Conservation (phyloP, 2,113 vertebrate genomes). For the Neolamprologus ventralis region DNA sequence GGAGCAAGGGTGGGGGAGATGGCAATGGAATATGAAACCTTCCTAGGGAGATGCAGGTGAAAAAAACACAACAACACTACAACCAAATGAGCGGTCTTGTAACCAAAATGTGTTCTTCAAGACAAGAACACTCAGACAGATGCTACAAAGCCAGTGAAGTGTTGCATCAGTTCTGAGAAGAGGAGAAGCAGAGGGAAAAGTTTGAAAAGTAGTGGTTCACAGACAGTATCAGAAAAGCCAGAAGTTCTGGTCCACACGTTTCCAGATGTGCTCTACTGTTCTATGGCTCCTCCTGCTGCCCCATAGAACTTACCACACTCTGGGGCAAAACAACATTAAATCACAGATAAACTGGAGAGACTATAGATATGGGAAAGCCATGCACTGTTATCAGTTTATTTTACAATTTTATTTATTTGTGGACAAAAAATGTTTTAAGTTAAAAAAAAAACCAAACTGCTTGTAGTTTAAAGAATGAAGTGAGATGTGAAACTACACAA, state of each 20-base stretch:
- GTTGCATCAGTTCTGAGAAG: not conserved
- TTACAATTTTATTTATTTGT: not conserved
- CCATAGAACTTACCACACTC: conserved; percentile 43
- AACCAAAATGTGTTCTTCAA: not conserved
- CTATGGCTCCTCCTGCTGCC: conserved; percentile 71
- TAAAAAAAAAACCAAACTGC: rapidly evolving
- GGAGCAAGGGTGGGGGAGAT: not conserved
- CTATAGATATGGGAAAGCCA: not conserved
- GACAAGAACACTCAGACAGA: not conserved
- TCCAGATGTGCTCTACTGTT: conserved; percentile 27
- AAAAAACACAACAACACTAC: not conserved
- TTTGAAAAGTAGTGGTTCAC: not conserved
- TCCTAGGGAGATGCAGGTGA: not conserved
- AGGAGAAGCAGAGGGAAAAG: not conserved
- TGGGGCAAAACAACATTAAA: conserved; percentile 17
- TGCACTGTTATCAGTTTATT: not conserved
- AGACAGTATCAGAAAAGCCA: not conserved
- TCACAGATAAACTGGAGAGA: not conserved
- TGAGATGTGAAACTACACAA: not conserved
- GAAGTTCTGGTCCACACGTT: not conserved
- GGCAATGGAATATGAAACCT: not conserved
- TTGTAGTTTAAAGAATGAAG: not conserved
- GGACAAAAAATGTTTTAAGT: not conserved
- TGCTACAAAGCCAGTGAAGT: not conserved
- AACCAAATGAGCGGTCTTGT: not conserved